Evolutionary conservation across 2,113 vertebrate species (phyloP).

Genomic region (Trematocara stigmaticum): DNA sequence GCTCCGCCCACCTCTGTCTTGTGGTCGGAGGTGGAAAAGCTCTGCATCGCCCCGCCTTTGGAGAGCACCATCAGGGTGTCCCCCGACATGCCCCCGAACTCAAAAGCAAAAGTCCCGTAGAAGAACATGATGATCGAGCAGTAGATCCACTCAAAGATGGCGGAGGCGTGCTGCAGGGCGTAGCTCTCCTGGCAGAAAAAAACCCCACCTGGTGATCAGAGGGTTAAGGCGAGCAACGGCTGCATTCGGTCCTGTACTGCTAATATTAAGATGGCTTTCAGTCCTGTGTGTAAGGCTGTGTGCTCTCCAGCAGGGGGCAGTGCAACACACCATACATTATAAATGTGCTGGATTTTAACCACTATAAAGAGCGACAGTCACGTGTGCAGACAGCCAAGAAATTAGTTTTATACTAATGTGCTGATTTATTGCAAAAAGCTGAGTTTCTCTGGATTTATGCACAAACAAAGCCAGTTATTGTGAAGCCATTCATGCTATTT

Average conservation of each 20-base stretch:
- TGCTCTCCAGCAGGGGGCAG: conserved; percentile 27
- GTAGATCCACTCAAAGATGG: conserved; percentile 87
- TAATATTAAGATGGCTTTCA: not conserved
- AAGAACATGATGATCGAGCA: conserved; percentile 84
- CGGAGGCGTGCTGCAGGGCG: conserved; percentile 79
- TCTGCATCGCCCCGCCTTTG: conserved; percentile 25
- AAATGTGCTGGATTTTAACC: not conserved
- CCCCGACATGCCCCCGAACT: conserved; percentile 79
- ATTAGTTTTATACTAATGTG: not conserved
- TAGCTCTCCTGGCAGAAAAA: conserved; percentile 86
- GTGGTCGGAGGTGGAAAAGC: conserved; percentile 19
- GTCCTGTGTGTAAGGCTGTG: not conserved
- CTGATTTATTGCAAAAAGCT: not conserved
- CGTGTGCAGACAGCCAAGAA: fast-evolving
- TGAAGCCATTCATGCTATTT: not conserved
- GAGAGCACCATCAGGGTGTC: conserved; percentile 83
- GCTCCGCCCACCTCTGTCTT: conserved; percentile 29
- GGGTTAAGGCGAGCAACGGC: conserved; percentile 71
- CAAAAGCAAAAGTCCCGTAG: conserved; percentile 84
- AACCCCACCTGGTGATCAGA: conserved; percentile 71
- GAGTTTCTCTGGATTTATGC: fast-evolving
- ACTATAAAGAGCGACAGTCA: fast-evolving
- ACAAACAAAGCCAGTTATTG: not conserved
- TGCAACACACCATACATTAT: not conserved
- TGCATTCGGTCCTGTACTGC: fast-evolving